These are phyloP conservation scores for Aphelenchoides fujianensis DNA, from an alignment of 1,140 invertebrate genomes.

Conservation along the genomic window DNA sequence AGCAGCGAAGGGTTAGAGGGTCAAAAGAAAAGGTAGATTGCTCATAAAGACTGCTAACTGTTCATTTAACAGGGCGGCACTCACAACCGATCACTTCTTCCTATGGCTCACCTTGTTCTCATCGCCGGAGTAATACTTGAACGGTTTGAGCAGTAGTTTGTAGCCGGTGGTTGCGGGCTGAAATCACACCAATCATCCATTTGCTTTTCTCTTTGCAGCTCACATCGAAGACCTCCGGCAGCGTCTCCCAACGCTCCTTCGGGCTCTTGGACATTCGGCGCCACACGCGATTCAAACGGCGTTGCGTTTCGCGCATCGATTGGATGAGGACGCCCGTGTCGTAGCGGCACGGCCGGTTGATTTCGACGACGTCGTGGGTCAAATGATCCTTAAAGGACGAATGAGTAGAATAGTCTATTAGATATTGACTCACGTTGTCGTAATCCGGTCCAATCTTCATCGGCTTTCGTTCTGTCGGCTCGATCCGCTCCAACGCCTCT, in stretches of 20 bases:
- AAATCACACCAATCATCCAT: neutral
- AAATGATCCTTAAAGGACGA: neutral
- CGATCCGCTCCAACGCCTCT: too few species aligned
- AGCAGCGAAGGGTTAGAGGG: neutral
- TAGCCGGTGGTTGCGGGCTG: neutral
- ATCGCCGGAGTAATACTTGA: conserved; percentile 1
- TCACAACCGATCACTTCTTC: too few species aligned
- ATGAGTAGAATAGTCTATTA: too few species aligned
- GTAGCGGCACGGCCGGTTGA: neutral
- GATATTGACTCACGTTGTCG: neutral
- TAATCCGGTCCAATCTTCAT: neutral
- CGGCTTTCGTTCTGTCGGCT: neutral
- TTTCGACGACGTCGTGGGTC: neutral
- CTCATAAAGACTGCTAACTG: too few species aligned
- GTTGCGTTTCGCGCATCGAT: neutral
- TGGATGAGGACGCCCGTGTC: conserved; percentile 3
- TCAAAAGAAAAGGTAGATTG: neutral
- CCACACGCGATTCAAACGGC: neutral
- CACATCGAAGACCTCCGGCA: neutral
- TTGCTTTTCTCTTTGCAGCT: neutral
- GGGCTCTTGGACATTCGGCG: neutral
- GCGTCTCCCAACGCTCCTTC: neutral
- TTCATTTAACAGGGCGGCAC: too few species aligned
- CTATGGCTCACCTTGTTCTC: conserved; percentile 10
- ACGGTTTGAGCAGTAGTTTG: neutral